Percentiles rank a stretch among this genome's conserved stretches.
phyloP scores from a whole-genome alignment of 2,113 vertebrate species.

The Clarias macrocephalus region DNA sequence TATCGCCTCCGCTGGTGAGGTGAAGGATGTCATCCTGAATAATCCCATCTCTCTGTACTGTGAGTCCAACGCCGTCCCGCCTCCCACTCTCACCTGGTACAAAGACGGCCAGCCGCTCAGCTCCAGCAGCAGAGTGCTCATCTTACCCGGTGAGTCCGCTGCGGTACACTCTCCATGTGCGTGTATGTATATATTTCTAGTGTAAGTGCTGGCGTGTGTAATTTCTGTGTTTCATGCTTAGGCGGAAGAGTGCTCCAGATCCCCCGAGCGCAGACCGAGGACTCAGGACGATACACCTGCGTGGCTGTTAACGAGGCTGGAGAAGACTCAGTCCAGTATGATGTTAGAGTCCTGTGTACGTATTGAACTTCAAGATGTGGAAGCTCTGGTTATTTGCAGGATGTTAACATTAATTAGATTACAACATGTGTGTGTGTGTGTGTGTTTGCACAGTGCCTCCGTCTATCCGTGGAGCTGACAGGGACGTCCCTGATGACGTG shows the following conservation, averaged over 20 bases:
- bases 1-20: conserved; percentile 66
- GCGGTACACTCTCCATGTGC: not conserved
- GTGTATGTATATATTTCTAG: not conserved
- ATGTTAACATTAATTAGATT: not conserved
- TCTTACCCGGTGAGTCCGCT: conserved; percentile 82
- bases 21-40: conserved; percentile 88
- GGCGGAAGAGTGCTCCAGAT: conserved; percentile 91
- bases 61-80: conserved; percentile 90
- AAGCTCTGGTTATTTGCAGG: not conserved
- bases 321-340: conserved; percentile 90
- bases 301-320: conserved; percentile 94
- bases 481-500: conserved; percentile 81
- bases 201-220: not conserved
- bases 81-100: conserved; percentile 91
- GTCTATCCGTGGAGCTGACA: conserved; percentile 72
- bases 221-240: conserved; percentile 58
- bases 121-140: conserved; percentile 83
- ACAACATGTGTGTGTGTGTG: not conserved
- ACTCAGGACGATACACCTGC: conserved; percentile 86
- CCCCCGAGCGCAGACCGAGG: conserved; percentile 77
- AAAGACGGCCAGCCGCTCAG: conserved; percentile 81
- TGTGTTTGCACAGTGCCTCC: conserved; percentile 80
- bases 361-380: conserved; percentile 22
- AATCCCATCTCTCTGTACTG: conserved; percentile 90
- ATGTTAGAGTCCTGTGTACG: conserved; percentile 88